Evolutionary conservation across 2,888 invertebrate genomes (phyloP), one percentile per base, ranked within the genome.

Genomic region (Allophyes oxyacanthae): DNA sequence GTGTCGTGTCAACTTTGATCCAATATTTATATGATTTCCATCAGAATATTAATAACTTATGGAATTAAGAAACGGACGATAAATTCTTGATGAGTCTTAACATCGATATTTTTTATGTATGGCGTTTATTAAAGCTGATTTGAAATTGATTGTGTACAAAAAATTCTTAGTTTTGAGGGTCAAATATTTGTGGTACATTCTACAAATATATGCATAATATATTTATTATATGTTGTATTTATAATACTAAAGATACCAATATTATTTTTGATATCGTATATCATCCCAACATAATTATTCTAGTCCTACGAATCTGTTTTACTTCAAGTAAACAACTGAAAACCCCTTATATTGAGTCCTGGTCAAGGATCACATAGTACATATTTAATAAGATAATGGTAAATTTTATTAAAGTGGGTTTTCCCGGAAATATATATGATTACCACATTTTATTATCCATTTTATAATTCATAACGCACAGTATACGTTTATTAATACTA

Each of bases 31-130:
- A 28, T 52, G 40, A 45, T 54, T 61, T 52, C 32, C 30, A 41
- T 57, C 46, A 44, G 45, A 42, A 63, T 57, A 26, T 45, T 63
- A 53, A 72, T 62, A 55, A 63, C 15, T 37, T 57, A 54, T 38
- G 32, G 37, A 34, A 36, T 54, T 48, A 52, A 46, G 9, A 50
- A 59, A 48, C 6, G 42, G 15, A 10, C 45, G 40, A 48, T 56
- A 43, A 55, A 54, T 66, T 53, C 28, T 44, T 49, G 34, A 36
- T 55, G 6, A 48, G 52, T 54, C 25, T 49, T 11, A 50, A 44
- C 7, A 48, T 53, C 28, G 3, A 36, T 36, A 36, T 44, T 40
- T 44, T 34, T 40, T 44, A 26, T 48, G 40, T 45, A 46, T 50
- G 57, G 36, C 38, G 36, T 50, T 58, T 55, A 38, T 45, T 45